Percentiles rank a stretch among this genome's conserved stretches.
Conservation (phyloP, 2,888 invertebrate species). For the Caenorhabditis sp. region DNA sequence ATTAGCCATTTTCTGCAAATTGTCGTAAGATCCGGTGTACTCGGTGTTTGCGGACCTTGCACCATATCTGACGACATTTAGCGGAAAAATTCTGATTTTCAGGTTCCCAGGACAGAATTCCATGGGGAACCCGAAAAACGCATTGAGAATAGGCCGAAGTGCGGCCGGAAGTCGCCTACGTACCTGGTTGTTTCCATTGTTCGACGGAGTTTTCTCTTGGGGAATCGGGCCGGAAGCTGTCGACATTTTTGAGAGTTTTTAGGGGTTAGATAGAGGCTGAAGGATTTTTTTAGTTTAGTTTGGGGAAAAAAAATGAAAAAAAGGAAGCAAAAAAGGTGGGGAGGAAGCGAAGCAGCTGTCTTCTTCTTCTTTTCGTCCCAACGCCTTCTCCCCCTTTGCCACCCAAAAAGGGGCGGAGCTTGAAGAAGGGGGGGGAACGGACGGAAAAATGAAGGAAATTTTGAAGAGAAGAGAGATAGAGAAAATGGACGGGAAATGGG, state of each 20-base stretch:
- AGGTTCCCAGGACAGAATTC: background rate
- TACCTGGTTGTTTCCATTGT: constrained; percentile 34
- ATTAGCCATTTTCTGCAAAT: too few relatives aligned
- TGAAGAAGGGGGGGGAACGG: background rate
- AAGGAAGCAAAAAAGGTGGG: constrained; percentile 2
- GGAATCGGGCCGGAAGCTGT: constrained; percentile 51
- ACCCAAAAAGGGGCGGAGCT: constrained; percentile 15
- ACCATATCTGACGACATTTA: too few relatives aligned
- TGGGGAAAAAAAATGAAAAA: background rate
- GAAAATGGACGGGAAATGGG: background rate
- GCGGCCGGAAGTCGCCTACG: background rate
- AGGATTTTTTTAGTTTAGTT: constrained; percentile 1
- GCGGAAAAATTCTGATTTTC: background rate
- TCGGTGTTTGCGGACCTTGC: too few relatives aligned
- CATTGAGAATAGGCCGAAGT: background rate
- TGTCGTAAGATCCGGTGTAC: too few relatives aligned
- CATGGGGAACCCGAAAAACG: background rate
- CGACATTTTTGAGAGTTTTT: too few relatives aligned
- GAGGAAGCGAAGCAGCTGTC: background rate
- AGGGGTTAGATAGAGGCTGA: too few relatives aligned
- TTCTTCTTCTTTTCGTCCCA: too few relatives aligned
- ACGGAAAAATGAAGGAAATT: background rate
- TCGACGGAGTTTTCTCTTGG: constrained; percentile 38
- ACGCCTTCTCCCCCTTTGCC: background rate
- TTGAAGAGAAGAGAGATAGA: background rate